These are phyloP conservation scores for Rhadina sibilatrix DNA, from an alignment of 2,113 vertebrate species.

Conservation along the genomic window DNA sequence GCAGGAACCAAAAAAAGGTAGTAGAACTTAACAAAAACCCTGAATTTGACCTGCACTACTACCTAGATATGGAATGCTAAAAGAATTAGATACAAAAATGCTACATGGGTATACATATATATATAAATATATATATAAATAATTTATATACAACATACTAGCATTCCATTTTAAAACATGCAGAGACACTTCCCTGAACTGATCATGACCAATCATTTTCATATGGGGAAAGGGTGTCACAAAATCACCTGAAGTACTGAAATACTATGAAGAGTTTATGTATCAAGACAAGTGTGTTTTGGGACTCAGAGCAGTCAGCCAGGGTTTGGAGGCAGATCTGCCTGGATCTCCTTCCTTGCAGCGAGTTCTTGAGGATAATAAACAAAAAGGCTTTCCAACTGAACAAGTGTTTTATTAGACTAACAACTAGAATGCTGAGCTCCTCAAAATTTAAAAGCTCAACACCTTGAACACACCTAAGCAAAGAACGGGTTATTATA, in stretches of 20 bases:
- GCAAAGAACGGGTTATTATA: neutral
- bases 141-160: neutral
- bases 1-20: neutral
- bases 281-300: neutral
- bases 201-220: neutral
- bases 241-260: neutral
- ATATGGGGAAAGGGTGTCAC: neutral
- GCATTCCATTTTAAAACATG: neutral
- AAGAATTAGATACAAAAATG: neutral
- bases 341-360: neutral
- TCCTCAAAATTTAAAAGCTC: neutral
- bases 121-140: neutral
- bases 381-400: neutral
- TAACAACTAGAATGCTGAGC: neutral
- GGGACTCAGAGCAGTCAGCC: neutral
- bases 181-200: neutral
- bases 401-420: neutral
- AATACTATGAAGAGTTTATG: neutral
- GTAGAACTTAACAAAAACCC: neutral
- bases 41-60: neutral
- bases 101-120: neutral
- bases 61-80: neutral
- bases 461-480: neutral
- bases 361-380: neutral
- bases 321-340: neutral